Base-by-base conservation (phyloP, 2,888 invertebrate genomes). In the Deilephila elpenor region DNA sequence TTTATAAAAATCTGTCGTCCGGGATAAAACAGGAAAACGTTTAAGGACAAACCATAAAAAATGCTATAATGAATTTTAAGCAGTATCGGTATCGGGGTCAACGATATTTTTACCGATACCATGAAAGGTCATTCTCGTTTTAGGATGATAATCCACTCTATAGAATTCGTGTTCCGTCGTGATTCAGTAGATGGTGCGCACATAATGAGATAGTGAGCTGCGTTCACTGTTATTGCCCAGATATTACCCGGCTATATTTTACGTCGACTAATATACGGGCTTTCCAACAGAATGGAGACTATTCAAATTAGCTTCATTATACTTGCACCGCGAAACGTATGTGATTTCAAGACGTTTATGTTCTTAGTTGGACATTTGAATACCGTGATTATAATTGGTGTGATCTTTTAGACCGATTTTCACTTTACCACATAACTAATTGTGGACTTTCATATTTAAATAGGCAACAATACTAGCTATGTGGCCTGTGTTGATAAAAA, bases 161-260 rank as follows among this genome's bases (percentile, higher is more conserved):
- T 80, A 78, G 78, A 75, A 6, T 67, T 25, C 5, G 8, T 51
- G 67, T 67, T 25, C 67, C 51, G 67, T 44, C 67, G 67, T 67
- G 70, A 72, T 72, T 61, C 74, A 72, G 72, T 74, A 72, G 71
- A 71, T 74, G 67, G 67, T 51, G 74, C 61, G 71, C 70, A 70
- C 72, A 72, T 72, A 74, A 74, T 74, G 74, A 74, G 74, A 74
- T 74, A 74, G 71, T 70, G 70, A 67, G 67, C 62, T 56, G 71
- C 71, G 67, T 62, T 56, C 71, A 70, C 56, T 71, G 71, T 74
- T 74, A 74, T 74, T 71, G 74, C 72, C 51, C 62, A 25, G 70
- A 71, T 74, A 74, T 74, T 71, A 74, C 62, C 20, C 72, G 34
- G 72, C 72, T 62, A 67, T 67, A 67, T 67, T 34, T 72, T 72